These are phyloP conservation scores for Lordiphosa andalusiaca DNA, from an alignment of 2,888 invertebrate species.

Conservation along the genomic window DNA sequence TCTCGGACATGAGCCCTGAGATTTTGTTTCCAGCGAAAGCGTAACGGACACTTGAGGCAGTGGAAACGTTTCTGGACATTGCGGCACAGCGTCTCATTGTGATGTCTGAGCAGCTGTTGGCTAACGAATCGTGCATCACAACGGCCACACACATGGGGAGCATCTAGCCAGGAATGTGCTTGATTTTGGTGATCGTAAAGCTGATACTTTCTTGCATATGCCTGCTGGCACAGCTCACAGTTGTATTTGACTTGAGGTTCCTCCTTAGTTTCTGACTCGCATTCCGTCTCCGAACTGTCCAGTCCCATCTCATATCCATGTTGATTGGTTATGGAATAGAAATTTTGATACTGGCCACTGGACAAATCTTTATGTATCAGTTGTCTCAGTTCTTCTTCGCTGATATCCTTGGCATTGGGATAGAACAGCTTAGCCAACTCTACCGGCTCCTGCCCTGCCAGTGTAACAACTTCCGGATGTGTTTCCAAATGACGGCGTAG, in stretches of 20 bases:
- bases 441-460: slow-evolving; percentile 48
- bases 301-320: slow-evolving; percentile 78
- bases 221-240: slow-evolving; percentile 71
- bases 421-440: slow-evolving; percentile 68
- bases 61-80: slow-evolving; percentile 74
- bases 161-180: slow-evolving; percentile 80
- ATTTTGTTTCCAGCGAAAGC: slow-evolving; percentile 79
- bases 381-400: slow-evolving; percentile 46
- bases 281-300: slow-evolving; percentile 68
- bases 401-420: slow-evolving; percentile 56
- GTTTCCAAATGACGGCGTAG: slow-evolving; percentile 75
- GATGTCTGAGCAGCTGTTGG: slow-evolving; percentile 81
- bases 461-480: slow-evolving; percentile 63
- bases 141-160: slow-evolving; percentile 81
- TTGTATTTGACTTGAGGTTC: slow-evolving; percentile 46
- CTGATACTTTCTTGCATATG: slow-evolving; percentile 76
- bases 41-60: slow-evolving; percentile 76
- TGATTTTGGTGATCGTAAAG: slow-evolving; percentile 74
- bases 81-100: slow-evolving; percentile 81
- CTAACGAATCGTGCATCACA: slow-evolving; percentile 82
- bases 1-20: slow-evolving; percentile 68
- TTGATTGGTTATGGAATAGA: slow-evolving; percentile 79
- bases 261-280: slow-evolving; percentile 47
- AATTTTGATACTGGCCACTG: slow-evolving; percentile 65
- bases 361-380: slow-evolving; percentile 62